Evolutionary conservation across 2,797 vertebrate species (phyloP).

Genomic region (Mus minutoides): DNA sequence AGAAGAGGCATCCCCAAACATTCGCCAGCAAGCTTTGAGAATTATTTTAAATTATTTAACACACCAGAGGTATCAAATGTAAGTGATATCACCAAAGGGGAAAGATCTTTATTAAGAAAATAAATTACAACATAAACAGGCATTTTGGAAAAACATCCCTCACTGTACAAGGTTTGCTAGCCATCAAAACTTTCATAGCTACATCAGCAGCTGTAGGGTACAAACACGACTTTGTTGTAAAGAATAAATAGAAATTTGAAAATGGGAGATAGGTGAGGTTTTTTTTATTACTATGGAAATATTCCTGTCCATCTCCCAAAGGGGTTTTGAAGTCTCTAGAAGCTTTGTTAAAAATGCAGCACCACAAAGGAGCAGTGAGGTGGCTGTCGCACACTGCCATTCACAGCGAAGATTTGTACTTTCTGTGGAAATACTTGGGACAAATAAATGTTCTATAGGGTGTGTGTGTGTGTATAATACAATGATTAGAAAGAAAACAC

Average conservation of each 20-base stretch:
- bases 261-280: constrained; percentile 51
- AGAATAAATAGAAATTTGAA: constrained; percentile 68
- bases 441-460: neutral
- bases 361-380: neutral
- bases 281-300: constrained; percentile 66
- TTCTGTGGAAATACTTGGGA: constrained; percentile 1
- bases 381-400: neutral
- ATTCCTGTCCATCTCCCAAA: constrained; percentile 63
- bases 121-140: constrained; percentile 57
- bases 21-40: constrained; percentile 46
- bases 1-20: constrained; percentile 44
- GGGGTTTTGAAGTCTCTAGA: constrained; percentile 43
- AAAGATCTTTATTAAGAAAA: constrained; percentile 64
- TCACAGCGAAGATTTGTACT: constrained; percentile 25
- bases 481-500: neutral
- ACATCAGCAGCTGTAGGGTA: constrained; percentile 47
- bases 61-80: constrained; percentile 32
- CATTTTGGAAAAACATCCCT: constrained; percentile 59
- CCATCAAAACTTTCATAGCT: constrained; percentile 53
- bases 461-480: no score
- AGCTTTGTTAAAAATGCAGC: constrained; percentile 65
- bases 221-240: constrained; percentile 43
- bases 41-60: constrained; percentile 63
- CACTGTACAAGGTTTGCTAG: constrained; percentile 57
- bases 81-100: constrained; percentile 49